phyloP scores from a whole-genome alignment of 2,797 vertebrate species.

The Odontamblyopus rebecca region DNA sequence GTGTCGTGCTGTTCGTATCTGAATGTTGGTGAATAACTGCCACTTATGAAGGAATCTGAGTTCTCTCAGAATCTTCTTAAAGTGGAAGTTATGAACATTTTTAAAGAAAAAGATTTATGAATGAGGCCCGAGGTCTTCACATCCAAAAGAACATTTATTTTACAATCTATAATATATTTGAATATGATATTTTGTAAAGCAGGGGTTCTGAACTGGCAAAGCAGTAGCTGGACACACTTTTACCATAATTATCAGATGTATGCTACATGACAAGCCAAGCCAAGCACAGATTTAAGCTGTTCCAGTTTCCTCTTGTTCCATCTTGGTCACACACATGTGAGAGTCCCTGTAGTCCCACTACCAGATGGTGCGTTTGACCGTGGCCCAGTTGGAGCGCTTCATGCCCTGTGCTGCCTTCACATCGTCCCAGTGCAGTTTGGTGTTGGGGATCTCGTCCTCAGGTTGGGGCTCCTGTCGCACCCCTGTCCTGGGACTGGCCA shows the following conservation, averaged over 20 bases:
- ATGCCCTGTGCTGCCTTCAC: constrained; percentile 81
- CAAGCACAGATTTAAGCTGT: too few relatives aligned
- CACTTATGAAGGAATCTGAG: too few relatives aligned
- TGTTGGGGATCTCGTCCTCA: constrained; percentile 80
- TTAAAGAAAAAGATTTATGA: too few relatives aligned
- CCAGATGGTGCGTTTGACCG: constrained; percentile 80
- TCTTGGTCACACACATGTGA: too few relatives aligned
- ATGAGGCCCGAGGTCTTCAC: not conserved
- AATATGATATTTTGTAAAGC: constrained; percentile 7
- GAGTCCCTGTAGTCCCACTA: constrained; percentile 45
- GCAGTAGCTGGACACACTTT: not conserved
- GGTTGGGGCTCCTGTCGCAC: constrained; percentile 73
- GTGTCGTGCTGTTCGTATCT: too few relatives aligned
- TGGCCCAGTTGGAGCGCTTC: constrained; percentile 81
- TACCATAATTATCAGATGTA: not conserved
- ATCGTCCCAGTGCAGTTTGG: constrained; percentile 84
- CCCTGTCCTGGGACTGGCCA: constrained; percentile 77
- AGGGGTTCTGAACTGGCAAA: not conserved
- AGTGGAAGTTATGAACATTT: too few relatives aligned
- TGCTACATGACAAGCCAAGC: not conserved
- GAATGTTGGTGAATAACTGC: too few relatives aligned
- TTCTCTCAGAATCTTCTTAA: too few relatives aligned
- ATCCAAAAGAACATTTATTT: not conserved
- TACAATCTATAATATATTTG: constrained; percentile 31
- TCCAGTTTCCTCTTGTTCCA: too few relatives aligned